Evolutionary conservation across 2,797 vertebrate genomes (phyloP), one percentile per base, ranked within the genome.

Genomic region (Acrossocheilus wenchowensis): DNA sequence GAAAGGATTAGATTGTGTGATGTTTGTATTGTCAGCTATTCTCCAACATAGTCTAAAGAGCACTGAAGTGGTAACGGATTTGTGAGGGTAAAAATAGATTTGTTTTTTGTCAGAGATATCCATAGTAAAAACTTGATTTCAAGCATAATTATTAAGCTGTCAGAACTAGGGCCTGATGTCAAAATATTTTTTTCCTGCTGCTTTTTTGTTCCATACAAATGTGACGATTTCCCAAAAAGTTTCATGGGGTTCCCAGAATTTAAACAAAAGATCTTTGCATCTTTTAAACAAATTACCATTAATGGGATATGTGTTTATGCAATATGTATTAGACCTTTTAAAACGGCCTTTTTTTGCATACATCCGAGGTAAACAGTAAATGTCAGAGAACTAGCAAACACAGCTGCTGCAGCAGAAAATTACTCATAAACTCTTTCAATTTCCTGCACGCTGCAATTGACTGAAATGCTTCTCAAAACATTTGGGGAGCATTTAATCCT

Each of bases 361-460:
- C 57, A 79, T 77, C 50, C 21, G 23, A 82, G 78, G 82, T 77
- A 66, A 86, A 84, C 84, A 78, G 74, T 81, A 89, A 82, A 87
- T 87, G 84, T 88, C 84, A 74, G 48, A 71, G 86, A 69, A 64
- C 52, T 79, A 36, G 82, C 86, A 90, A 90, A 90, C 87, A 91
- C 89, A 91, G 87, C 86, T 90, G 88, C 79, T 36, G 62, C 78
- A 78, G 78, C 41, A 78, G 62, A 78, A 86, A 84, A 88, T 87
- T 83, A 87, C 84, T 73, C 64, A 84, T 72, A 84, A 86, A 91
- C 86, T 87, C 74, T 73, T 82, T 88, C 90, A 85, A 90, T 89
- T 91, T 91, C 89, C 90, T 90, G 87, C 77, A 73, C 2, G 23
- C 86, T 71, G 79, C 34, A 71, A 81, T 85, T 78, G 78, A 78